Base-by-base conservation (phyloP, 1,140 invertebrate genomes). In the Zaprionus davidi region DNA sequence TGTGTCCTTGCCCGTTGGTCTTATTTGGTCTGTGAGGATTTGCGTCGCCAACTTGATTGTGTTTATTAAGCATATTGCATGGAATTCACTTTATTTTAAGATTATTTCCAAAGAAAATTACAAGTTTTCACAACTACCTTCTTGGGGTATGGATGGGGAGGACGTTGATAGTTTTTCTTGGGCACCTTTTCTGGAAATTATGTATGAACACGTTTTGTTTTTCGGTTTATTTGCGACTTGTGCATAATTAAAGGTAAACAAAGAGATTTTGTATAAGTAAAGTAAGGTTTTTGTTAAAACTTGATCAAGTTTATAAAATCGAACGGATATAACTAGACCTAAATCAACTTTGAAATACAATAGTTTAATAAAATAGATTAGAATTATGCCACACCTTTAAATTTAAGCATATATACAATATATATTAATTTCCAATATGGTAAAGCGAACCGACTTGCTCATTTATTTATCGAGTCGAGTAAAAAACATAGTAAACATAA, bases 51-150 rank as follows among this genome's bases (percentile, higher is more conserved):
- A 76, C 71, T 86, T 82, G 83, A 87, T 86, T 87, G 82, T 86
- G 83, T 90, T 90, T 88, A 90, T 90, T 85, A 85, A 90, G 84
- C 85, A 88, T 88, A 88, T 90, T 88, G 81, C 85, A 76, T 79
- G 76, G 90, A 88, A 85, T 88, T 90, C 85, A 88, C 85, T 88
- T 88, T 88, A 84, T 88, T 88, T 90, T 85, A 78, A 88, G 78
- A 84, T 90, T 79, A 88, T 88, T 90, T 88, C 76, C 59, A 82
- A 88, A 90, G 85, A 90, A 90, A 90, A 82, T 90, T 90, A 84
- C 75, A 85, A 88, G 74, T 73, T 80, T 59, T 44, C 46, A 53
- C 58, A 53, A 36, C 60, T 36, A 24, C 28, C 41, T 22, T 56
- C 22, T 13, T 51, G 20, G 41, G n/a, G 22, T 15, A 28, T 6